Evolutionary conservation across 2,888 invertebrate genomes (phyloP), one percentile per base, ranked within the genome.

Genomic region (Cosmorhoe ocellata): DNA sequence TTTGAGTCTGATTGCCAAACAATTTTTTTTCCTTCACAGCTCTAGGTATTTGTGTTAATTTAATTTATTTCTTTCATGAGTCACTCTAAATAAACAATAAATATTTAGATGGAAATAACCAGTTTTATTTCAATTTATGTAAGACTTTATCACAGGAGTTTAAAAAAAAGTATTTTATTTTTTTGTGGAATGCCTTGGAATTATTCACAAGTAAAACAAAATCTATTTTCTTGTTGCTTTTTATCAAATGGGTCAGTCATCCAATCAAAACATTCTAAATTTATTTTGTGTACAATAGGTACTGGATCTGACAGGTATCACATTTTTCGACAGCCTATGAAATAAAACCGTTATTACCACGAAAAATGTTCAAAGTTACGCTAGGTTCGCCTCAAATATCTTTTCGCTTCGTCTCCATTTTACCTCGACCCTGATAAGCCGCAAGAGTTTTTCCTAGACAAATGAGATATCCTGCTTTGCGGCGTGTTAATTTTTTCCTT

Each of bases 371-470:
- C 76, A 78, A 75, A 76, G 74, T 77, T 76, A 76, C 73, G 64
- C 63, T 57, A 67, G 72, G 63, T 74, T 69, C 72, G 74, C 77
- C 75, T 76, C 66, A 64, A 66, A 73, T 78, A 80, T 82, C 81
- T 77, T 74, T 79, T 63, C 77, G 75, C 79, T 84, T 77, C 75
- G 80, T 83, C 79, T 83, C 74, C 76, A 81, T 82, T 84, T 82
- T 82, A 81, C 79, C 80, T 77, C 69, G 69, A 74, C 76, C 76
- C 73, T 78, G 76, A 77, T 77, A 76, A 74, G 74, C 74, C 68
- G 63, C 62, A 63, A 70, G 74, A 74, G 70, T 71, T 74, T 74
- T 74, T 69, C 66, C 62, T 66, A 70, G 75, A 79, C 71, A 79
- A 80, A 80, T 79, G 74, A 72, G 69, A 71, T 72, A 68, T 64